Conservation (phyloP, 2,888 invertebrate species). For the Nematopogon swammerdamellus region DNA sequence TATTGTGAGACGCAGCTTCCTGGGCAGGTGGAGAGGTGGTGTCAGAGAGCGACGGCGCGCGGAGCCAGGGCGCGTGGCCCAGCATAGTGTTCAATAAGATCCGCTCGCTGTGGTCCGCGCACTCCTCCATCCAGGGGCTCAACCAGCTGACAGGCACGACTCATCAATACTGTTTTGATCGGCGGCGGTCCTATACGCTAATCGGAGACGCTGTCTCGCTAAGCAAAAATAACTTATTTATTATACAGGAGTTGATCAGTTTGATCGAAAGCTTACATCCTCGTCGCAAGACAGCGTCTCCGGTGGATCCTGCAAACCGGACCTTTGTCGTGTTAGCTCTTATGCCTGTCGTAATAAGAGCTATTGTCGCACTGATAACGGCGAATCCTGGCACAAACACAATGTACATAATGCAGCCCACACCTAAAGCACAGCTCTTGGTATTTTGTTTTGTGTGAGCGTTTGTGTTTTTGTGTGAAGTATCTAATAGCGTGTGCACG, state of each 20-base stretch:
- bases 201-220: too few relatives aligned
- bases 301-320: too few relatives aligned
- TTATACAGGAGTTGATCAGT: too few relatives aligned
- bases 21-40: neutral
- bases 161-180: constrained; percentile 49
- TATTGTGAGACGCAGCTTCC: neutral
- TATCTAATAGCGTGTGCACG: neutral
- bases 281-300: too few relatives aligned
- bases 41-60: neutral
- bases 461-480: neutral
- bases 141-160: constrained; percentile 73
- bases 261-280: too few relatives aligned
- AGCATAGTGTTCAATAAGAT: constrained; percentile 84
- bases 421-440: neutral
- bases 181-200: too few relatives aligned
- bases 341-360: too few relatives aligned
- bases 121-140: constrained; percentile 72
- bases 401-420: neutral
- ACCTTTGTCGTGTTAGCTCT: too few relatives aligned
- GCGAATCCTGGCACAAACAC: too few relatives aligned
- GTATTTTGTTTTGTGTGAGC: neutral
- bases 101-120: constrained; percentile 82
- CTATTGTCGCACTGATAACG: too few relatives aligned
- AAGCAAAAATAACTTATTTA: too few relatives aligned
- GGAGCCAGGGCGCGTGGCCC: constrained; percentile 54